Evolutionary conservation across 2,888 invertebrate species (phyloP), one percentile per base, ranked within the genome.

Genomic region (Heliconius sara): DNA sequence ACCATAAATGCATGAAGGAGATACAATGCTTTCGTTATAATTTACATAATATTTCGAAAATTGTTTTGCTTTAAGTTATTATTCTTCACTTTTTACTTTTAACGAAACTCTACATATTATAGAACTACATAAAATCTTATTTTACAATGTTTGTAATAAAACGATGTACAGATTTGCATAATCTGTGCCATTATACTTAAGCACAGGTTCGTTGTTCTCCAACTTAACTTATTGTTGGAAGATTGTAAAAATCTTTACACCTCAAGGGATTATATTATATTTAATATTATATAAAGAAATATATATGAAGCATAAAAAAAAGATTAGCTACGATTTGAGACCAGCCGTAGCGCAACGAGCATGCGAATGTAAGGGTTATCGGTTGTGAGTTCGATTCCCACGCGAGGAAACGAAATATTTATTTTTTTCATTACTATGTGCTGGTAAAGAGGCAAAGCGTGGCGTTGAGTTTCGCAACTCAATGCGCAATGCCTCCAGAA

Each of bases 131-230:
- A 27, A 7, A 22, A 22, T 34, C 68, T 43, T 68, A 43, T 39
- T n/a, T 12, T n/a, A 68, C 10, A 72, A 27, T 34, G 7, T 30
- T 57, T 72, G 30, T 72, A 72, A 57, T 34, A 72, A 30, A 57
- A 57, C 72, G 34, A 72, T 72, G 34, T 13, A 72, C n/a, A 57
- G 10, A 57, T 72, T 72, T 34, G 30, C 72, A 72, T 57, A 72
- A 72, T 72, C 57, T 72, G 34, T 34, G 57, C 57, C 57, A 72
- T 72, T 72, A 72, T 30, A 57, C 5, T 72, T 52, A 72, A 72
- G 72, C 30, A 34, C 52, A 27, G 13, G 22, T 7, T 72, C 52
- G 34, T 9, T 30, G 39, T 3, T 16, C 72, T n/a, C 5, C 34
- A 27, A 72, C 27, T 68, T n/a, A 43, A n/a, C 39, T 13, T n/a